Percentiles rank a stretch among this genome's conserved stretches.
These are phyloP conservation scores for Hucho hucho DNA, from an alignment of 2,113 vertebrate genomes.

Conservation along the genomic window DNA sequence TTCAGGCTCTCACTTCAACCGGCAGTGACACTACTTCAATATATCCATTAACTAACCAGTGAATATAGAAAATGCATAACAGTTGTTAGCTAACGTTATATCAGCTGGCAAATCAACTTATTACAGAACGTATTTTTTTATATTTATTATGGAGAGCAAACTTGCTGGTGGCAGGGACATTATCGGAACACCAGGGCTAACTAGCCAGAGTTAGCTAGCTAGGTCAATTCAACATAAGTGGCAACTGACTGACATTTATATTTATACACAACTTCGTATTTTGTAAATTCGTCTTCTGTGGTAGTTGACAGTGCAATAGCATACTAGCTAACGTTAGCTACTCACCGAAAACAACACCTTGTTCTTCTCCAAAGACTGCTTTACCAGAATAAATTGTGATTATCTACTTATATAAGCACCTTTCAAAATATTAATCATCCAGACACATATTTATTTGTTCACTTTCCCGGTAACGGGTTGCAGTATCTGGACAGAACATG, in stretches of 20 bases:
- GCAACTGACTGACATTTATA: too few relatives aligned
- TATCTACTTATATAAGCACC: background rate
- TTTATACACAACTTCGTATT: background rate
- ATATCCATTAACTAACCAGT: too few relatives aligned
- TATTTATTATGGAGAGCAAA: too few relatives aligned
- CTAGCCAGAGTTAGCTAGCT: too few relatives aligned
- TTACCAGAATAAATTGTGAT: background rate
- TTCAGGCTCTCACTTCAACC: background rate
- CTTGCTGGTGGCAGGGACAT: too few relatives aligned
- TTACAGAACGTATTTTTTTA: too few relatives aligned
- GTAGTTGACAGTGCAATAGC: background rate
- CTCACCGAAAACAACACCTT: background rate
- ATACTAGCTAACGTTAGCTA: background rate
- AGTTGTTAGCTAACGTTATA: too few relatives aligned
- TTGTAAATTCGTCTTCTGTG: background rate
- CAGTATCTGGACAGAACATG: slow-evolving; percentile 45
- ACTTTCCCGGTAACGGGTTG: background rate
- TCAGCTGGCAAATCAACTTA: too few relatives aligned
- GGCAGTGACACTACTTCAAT: too few relatives aligned
- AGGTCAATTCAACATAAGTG: too few relatives aligned
- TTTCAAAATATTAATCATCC: slow-evolving; percentile 40
- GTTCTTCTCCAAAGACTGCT: background rate
- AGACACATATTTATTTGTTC: slow-evolving; percentile 53
- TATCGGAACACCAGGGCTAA: too few relatives aligned
- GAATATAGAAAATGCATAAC: too few relatives aligned